Conservation (phyloP, 2,888 invertebrate species). For the Dorcus parallelipipedus region DNA sequence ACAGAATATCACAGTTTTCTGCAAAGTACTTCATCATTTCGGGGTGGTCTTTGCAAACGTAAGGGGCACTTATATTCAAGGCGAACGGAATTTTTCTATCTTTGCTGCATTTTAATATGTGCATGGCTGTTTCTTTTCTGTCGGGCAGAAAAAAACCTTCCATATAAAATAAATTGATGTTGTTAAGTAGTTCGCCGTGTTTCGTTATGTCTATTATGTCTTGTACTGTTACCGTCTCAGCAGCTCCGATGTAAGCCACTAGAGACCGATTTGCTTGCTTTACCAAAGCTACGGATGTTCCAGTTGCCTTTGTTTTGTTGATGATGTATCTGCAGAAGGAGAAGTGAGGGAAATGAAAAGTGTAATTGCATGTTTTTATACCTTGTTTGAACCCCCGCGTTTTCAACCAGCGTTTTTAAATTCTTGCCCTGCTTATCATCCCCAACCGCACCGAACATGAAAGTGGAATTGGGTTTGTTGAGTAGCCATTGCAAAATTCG, state of each 20-base stretch:
- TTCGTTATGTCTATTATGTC: constrained; percentile 32
- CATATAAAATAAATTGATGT: constrained; percentile 48
- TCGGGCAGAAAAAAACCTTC: constrained; percentile 59
- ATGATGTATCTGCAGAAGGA: constrained; percentile 20
- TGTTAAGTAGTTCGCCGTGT: constrained; percentile 29
- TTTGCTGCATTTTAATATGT: constrained; percentile 48
- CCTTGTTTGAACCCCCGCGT: constrained; percentile 47
- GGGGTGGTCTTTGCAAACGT: constrained; percentile 50
- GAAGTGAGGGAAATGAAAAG: no score
- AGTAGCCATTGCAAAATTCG: constrained; percentile 50
- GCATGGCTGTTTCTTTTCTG: constrained; percentile 47
- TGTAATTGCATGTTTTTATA: constrained; percentile 20
- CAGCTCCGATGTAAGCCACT: constrained; percentile 57
- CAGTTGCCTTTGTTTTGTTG: constrained; percentile 45
- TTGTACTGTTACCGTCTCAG: constrained; percentile 45
- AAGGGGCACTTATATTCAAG: constrained; percentile 55
- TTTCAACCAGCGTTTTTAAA: constrained; percentile 44
- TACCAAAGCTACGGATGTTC: constrained; percentile 53
- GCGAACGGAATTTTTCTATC: constrained; percentile 46
- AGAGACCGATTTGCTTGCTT: constrained; percentile 49
- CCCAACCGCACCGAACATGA: constrained; percentile 55
- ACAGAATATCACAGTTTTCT: constrained; percentile 51
- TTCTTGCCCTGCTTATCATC: constrained; percentile 49
- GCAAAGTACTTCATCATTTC: constrained; percentile 48
- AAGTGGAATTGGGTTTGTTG: constrained; percentile 28